Percentiles rank a stretch among this genome's conserved stretches.
phyloP scores from a whole-genome alignment of 2,888 invertebrate genomes.

The Capitulum mitella region DNA sequence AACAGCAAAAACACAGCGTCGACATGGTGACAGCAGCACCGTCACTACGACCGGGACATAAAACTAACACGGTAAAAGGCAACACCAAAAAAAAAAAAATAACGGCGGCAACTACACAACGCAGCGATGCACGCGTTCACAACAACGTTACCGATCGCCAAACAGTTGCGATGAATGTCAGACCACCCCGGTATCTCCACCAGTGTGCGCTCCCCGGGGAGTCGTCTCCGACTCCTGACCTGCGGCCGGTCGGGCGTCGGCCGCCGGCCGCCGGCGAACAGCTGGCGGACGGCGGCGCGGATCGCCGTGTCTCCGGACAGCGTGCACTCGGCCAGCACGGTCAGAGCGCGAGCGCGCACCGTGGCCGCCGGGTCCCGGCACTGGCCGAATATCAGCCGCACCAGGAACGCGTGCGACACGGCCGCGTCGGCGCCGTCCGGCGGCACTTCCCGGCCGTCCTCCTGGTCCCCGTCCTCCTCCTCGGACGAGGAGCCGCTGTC shows the following conservation, averaged over 20 bases:
- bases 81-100: no score
- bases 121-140: no score
- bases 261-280: slow-evolving; percentile 34
- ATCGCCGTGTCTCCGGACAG: slow-evolving; percentile 37
- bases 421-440: slow-evolving; percentile 29
- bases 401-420: slow-evolving; percentile 40
- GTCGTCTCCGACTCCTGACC: no score
- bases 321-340: slow-evolving; percentile 51
- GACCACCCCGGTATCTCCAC: no score
- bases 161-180: no score
- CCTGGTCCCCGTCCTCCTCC: background rate
- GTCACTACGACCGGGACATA: no score
- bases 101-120: no score
- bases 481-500: background rate
- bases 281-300: slow-evolving; percentile 36
- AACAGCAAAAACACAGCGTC: no score
- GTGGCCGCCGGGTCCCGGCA: slow-evolving; percentile 53
- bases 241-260: background rate
- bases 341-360: slow-evolving; percentile 56
- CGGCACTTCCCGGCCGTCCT: background rate
- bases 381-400: slow-evolving; percentile 51
- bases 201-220: no score
- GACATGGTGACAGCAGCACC: no score
- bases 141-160: no score
- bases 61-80: no score